Conservation (phyloP, 2,113 vertebrate species). For the Sander vitreus region DNA sequence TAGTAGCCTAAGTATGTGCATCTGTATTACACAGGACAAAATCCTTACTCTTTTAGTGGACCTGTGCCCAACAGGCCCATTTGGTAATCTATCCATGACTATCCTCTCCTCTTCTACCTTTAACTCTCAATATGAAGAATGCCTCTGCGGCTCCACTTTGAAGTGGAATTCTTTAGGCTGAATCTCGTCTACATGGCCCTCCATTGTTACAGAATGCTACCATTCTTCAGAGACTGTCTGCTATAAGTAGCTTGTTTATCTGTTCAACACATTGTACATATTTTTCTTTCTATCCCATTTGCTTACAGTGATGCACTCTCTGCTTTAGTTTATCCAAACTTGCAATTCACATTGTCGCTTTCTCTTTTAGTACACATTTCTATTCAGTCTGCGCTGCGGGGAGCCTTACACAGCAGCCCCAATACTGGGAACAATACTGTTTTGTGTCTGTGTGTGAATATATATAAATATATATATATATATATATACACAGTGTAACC, state of each 20-base stretch:
- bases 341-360: neutral
- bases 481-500: neutral
- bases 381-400: conserved; percentile 27
- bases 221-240: conserved; percentile 20
- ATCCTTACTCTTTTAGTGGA: neutral
- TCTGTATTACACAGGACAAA: neutral
- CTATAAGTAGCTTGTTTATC: conserved; percentile 20
- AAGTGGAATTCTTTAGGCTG: conserved; percentile 14
- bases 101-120: neutral
- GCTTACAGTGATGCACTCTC: neutral
- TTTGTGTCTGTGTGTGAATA: neutral
- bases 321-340: conserved; percentile 23
- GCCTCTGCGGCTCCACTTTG: neutral
- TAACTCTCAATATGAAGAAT: conserved; percentile 1
- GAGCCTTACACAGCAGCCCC: conserved; percentile 13
- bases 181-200: neutral
- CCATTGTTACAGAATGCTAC: conserved; percentile 1
- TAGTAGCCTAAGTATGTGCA: neutral
- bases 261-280: neutral
- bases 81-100: conserved; percentile 5
- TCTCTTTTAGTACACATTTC: conserved; percentile 29
- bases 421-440: conserved; percentile 15
- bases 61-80: neutral
- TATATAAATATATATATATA: too few relatives aligned
- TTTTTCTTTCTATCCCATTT: conserved; percentile 16